Conservation (phyloP, 2,888 invertebrate species). For the Xylocampa areola region DNA sequence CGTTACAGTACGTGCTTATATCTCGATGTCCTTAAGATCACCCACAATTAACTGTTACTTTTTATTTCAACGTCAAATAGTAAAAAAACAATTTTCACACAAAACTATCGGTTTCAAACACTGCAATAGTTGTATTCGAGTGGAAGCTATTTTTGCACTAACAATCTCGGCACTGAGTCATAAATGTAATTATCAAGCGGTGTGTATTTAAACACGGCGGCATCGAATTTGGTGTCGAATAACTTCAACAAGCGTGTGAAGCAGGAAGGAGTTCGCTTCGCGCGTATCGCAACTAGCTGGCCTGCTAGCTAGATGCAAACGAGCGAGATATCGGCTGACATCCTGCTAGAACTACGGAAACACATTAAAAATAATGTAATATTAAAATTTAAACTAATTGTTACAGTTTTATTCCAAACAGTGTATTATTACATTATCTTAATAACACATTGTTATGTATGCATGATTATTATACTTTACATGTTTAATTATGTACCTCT, state of each 20-base stretch:
- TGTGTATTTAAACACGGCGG: slow-evolving; percentile 27
- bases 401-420: not conserved
- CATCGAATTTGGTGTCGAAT: slow-evolving; percentile 51
- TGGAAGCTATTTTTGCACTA: slow-evolving; percentile 17
- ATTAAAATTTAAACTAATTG: not conserved
- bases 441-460: no score
- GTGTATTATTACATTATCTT: no score
- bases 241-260: slow-evolving; percentile 69
- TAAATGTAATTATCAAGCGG: slow-evolving; percentile 19
- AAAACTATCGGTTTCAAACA: slow-evolving; percentile 3
- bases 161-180: slow-evolving; percentile 14
- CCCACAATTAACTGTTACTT: slow-evolving; percentile 16
- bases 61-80: slow-evolving; percentile 9
- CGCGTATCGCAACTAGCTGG: slow-evolving; percentile 48
- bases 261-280: slow-evolving; percentile 70
- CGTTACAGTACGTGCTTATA: slow-evolving; percentile 7
- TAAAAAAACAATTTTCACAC: not conserved
- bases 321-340: slow-evolving; percentile 33
- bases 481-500: no score
- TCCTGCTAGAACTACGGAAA: slow-evolving; percentile 38
- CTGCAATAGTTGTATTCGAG: slow-evolving; percentile 20
- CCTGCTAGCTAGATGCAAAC: slow-evolving; percentile 17
- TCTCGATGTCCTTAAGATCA: slow-evolving; percentile 15
- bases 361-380: slow-evolving; percentile 7
- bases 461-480: no score